Base-by-base conservation (phyloP, 2,797 vertebrate species). In the Poecilia wingei region DNA sequence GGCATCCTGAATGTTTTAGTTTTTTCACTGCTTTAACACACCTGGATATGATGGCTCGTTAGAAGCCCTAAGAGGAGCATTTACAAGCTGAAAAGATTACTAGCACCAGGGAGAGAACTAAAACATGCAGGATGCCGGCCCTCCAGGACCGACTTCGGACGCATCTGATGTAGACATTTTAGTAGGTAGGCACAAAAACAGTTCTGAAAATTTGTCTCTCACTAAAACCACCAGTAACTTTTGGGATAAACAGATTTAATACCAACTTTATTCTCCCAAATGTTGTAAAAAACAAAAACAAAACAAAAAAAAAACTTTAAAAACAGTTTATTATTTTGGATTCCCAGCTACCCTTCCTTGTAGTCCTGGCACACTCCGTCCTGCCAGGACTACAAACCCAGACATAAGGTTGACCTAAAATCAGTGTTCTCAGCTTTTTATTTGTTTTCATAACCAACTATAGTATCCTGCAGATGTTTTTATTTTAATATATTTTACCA, bases 381-480 rank as follows among this genome's bases (percentile, higher is more conserved):
- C 1, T 12, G 7, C 16, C 12, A 8, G 74, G 46, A 75, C 41
- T 36, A 57, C 8, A 80, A 70, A 49, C 14, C 51, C 33, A 64
- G 31, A 76, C 73, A 53, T 68, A 22, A 66, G 74, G 76, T 59
- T 22, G 43, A 82, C 45, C 66, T 53, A 45, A 47, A 66, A 51
- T n/a, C 25, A 49, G 3, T 49, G 7, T 39, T 57, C 7, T 81
- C 45, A 18, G 6, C 45, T 64, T 22, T 20, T 57, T 69, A 22
- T 47, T 0, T 45, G 0, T 18, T 2, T 6, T 64, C 71, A 72
- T 49, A n/a, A 74, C 46, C 51, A 25, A 41, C 1, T 41, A 20
- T 39, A 36, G 6, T 41, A 12, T 68, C 22, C 64, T 39, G 6
- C 39, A 41, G 36, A 41, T 68, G 36, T 39, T 66, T 31, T 3